Evolutionary conservation across 2,888 invertebrate species (phyloP).

Genomic region (Erebia palarica): DNA sequence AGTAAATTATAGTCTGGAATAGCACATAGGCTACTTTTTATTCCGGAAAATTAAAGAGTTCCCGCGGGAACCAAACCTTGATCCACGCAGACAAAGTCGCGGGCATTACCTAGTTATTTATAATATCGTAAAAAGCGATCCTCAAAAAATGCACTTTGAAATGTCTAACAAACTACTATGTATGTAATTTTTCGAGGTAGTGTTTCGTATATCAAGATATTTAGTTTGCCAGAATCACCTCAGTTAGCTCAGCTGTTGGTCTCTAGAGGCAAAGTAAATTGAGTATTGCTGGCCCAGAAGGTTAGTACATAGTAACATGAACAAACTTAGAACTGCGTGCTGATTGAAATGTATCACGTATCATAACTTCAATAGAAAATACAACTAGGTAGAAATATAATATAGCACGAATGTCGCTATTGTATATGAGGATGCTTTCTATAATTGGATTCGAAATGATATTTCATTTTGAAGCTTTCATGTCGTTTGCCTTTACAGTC

Average conservation of each 20-base stretch:
- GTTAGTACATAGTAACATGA: not conserved
- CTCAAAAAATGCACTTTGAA: too few relatives aligned
- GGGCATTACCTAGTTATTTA: too few relatives aligned
- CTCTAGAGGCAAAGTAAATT: constrained; percentile 4
- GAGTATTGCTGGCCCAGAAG: not conserved
- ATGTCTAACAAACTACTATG: too few relatives aligned
- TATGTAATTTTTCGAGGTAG: not conserved
- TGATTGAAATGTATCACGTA: constrained; percentile 12
- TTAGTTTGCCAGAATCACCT: not conserved
- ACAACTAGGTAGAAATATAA: not conserved
- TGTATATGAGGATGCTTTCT: not conserved
- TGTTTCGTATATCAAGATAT: not conserved
- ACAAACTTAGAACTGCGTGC: constrained; percentile 5
- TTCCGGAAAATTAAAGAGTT: too few relatives aligned
- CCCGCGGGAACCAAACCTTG: too few relatives aligned
- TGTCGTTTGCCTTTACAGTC: too few relatives aligned
- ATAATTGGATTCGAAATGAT: too few relatives aligned
- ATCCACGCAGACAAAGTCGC: too few relatives aligned
- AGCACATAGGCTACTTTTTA: too few relatives aligned
- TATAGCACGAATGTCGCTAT: too few relatives aligned
- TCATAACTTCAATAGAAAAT: not conserved
- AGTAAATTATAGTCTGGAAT: too few relatives aligned
- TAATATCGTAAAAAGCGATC: too few relatives aligned
- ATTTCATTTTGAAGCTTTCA: not conserved
- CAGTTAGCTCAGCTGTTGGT: not conserved